Base-by-base conservation (phyloP, 2,888 invertebrate species). In the Coremacera marginata region DNA sequence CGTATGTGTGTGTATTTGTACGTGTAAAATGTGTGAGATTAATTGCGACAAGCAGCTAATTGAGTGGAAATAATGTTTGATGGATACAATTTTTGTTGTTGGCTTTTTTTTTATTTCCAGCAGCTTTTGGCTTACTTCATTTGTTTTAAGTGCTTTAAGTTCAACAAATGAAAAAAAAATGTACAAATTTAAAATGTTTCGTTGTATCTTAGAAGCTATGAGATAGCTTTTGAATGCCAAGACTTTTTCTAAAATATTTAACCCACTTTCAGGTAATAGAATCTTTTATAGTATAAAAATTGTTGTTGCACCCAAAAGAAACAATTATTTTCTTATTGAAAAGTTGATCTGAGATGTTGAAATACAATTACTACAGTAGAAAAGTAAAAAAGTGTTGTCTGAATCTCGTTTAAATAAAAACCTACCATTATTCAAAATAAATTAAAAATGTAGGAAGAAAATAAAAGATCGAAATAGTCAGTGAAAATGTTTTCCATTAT, bases 51-150 rank as follows among this genome's bases (percentile, higher is more conserved):
- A 63, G 65, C 31, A 74, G 52, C 73, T 74, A 74, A 74, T 74
- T 74, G 73, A 74, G 65, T 63, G 65, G 73, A 74, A 74, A 74
- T 65, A 74, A 65, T 52, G 25, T 74, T 74, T 74, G 67, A 74
- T 74, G 67, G 74, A 74, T 74, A 67, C 25, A n/a, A 31, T 49
- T 68, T 51, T 51, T 22, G 22, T 49, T 49, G 34, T 25, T 68
- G 34, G 49, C 22, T 11, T 19, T 68, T 49, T 27, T 31, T 63
- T 27, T 16, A 44, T 44, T 11, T 44, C 31, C 63, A 63, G 27
- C 25, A 22, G 27, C 11, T 62, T 25, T 62, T 27, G 62, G 11
- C 44, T 44, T 44, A 44, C 25, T 62, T 22, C 27, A 25, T 19
- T 62, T 62, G 62, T 62, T 25, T 62, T 62, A 27, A 55, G 55